phyloP scores from a whole-genome alignment of 1,140 invertebrate genomes.

The Oscheius sp. region DNA sequence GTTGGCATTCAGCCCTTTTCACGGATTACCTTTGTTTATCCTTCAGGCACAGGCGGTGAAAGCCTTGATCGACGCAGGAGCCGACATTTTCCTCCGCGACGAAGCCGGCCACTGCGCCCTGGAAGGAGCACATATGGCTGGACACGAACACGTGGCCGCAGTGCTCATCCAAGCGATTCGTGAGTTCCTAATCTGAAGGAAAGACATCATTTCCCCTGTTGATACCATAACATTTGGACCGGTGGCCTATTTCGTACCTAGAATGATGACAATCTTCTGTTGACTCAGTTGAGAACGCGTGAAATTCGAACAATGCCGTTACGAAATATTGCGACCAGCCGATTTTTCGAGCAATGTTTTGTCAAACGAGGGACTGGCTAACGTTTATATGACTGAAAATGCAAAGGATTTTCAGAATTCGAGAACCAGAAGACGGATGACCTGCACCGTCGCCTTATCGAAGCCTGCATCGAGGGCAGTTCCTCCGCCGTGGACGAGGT shows the following conservation, averaged over 20 bases:
- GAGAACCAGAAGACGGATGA: conserved; percentile 38
- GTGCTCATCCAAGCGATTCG: conserved; percentile 72
- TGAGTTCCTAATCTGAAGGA: no score
- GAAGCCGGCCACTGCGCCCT: conserved; percentile 39
- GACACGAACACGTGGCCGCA: conserved; percentile 70
- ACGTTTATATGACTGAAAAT: neutral
- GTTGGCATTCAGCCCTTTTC: conserved; percentile 48
- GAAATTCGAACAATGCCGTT: no score
- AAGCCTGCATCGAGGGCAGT: conserved; percentile 48
- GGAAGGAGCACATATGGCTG: conserved; percentile 73
- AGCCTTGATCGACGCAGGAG: conserved; percentile 71
- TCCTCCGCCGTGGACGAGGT: conserved; percentile 20
- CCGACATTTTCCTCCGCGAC: conserved; percentile 61
- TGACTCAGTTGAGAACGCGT: no score
- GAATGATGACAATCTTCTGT: no score
- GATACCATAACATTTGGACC: no score
- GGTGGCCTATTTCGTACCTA: no score
- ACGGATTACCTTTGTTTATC: neutral
- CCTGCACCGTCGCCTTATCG: conserved; percentile 38
- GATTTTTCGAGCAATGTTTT: no score
- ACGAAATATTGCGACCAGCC: no score
- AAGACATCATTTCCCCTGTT: no score
- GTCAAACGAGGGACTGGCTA: neutral
- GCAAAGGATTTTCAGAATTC: conserved; percentile 48
- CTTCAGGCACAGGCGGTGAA: conserved; percentile 69